Base-by-base conservation (phyloP, 2,797 vertebrate species). In the Acipenser transmontanus region DNA sequence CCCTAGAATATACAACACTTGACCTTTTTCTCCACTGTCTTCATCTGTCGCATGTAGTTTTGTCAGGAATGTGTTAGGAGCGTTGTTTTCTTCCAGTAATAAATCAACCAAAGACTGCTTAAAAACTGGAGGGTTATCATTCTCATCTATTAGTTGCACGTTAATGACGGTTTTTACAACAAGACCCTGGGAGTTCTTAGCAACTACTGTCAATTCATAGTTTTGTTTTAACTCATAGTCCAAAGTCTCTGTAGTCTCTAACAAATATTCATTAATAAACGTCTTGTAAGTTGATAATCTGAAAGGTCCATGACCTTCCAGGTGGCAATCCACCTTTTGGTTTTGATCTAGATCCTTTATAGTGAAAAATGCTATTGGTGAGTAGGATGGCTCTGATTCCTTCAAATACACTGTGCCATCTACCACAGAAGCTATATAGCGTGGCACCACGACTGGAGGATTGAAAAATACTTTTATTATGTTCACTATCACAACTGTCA, bases 331-430 rank as follows among this genome's bases (percentile, higher is more conserved):
- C 12, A 94, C 90, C 69, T 81, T 89, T 70, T 93, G 92, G 72
- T 89, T 93, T n/a, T 78, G 80, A 68, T 93, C 91, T 0, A 89
- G 87, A 67, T 97, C 97, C 80, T 92, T 95, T 49, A 99, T 81
- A 0, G 94, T 97, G 73, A 97, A 98, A 86, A 99, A 98, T 12
- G 95, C 97, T 59, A 99, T 89, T 0, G 97, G 97, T 11, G 96
- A 90, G 76, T 94, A 91, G 0, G 89, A 66, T 9, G 94, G 94
- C 67, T 99, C 97, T 8, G 95, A 82, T 71, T 99, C 97, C 71
- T 91, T 98, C 73, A 99, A 66, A 65, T 87, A 92, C 20, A 99
- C 88, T 49, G 95, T 81, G 0, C 95, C 95, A 12, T 97, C 91
- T 11, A 82, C 88, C 82, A 98, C 95, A 50, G 87, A 86, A 12